A percentile compares a stretch with the other conserved stretches of the same genome.
Conservation (phyloP, 2,797 vertebrate genomes). For the Gadopsis bispinosus region DNA sequence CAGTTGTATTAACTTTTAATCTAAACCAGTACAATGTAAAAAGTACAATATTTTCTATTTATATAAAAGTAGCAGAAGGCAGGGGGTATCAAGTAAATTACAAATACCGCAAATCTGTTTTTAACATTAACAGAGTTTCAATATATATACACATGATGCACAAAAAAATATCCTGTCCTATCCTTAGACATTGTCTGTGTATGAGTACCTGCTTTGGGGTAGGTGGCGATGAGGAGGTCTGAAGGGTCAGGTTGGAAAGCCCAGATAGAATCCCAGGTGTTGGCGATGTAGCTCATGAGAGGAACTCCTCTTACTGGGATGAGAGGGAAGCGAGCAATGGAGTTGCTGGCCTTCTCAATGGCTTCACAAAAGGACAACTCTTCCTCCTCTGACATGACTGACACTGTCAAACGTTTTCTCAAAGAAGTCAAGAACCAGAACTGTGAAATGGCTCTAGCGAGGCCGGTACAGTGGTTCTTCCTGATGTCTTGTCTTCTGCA, state of each 20-base stretch:
- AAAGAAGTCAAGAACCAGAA: neutral
- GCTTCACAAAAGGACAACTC: slow-evolving; percentile 59
- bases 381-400: slow-evolving; percentile 60
- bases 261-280: slow-evolving; percentile 81
- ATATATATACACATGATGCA: neutral
- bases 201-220: slow-evolving; percentile 89
- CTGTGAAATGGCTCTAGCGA: neutral
- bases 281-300: slow-evolving; percentile 83
- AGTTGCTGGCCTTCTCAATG: slow-evolving; percentile 58
- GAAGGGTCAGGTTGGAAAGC: slow-evolving; percentile 84
- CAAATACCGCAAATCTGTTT: neutral
- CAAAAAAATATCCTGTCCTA: neutral
- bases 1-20: neutral
- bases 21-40: neutral
- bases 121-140: neutral
- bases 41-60: neutral
- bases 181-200: too few species aligned
- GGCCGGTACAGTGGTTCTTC: neutral
- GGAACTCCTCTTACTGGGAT: slow-evolving; percentile 79
- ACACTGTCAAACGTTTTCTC: neutral
- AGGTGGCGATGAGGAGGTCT: slow-evolving; percentile 88
- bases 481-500: slow-evolving; percentile 8
- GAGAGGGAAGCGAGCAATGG: slow-evolving; percentile 81
- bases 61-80: neutral
- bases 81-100: too few species aligned